Conservation (phyloP, 2,797 vertebrate species). For the Gobio occitaniae region DNA sequence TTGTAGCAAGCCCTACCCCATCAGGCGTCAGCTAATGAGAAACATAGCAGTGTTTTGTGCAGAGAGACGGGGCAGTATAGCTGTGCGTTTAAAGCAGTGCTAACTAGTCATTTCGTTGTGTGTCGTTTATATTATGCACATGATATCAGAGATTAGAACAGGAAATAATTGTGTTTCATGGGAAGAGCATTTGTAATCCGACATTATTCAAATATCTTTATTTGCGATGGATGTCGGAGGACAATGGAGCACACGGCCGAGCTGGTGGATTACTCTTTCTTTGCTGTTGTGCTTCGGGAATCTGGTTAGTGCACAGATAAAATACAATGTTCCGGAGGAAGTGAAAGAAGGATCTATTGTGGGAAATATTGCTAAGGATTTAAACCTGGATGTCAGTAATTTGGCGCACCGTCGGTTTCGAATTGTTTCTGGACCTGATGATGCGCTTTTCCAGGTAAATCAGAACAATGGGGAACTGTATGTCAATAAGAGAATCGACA, state of each 20-base stretch:
- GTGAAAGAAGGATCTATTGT: slow-evolving; percentile 74
- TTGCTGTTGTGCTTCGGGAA: slow-evolving; percentile 60
- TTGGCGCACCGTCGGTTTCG: slow-evolving; percentile 71
- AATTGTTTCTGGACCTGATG: slow-evolving; percentile 70
- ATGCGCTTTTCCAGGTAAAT: slow-evolving; percentile 70
- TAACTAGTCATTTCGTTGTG: not conserved
- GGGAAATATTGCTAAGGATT: slow-evolving; percentile 78
- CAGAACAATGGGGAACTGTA: slow-evolving; percentile 71
- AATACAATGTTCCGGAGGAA: slow-evolving; percentile 76
- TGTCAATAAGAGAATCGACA: slow-evolving; percentile 68
- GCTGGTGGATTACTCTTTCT: slow-evolving; percentile 30
- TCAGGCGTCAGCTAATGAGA: not conserved
- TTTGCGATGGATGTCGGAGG: slow-evolving; percentile 48
- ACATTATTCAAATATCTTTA: not conserved
- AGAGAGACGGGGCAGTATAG: not conserved
- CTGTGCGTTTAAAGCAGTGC: not conserved
- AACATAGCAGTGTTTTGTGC: slow-evolving; percentile 34
- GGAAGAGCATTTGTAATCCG: not conserved
- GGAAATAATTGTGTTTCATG: not conserved
- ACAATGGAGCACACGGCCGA: slow-evolving; percentile 12
- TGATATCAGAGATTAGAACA: not conserved
- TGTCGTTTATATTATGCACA: not conserved
- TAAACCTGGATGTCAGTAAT: slow-evolving; percentile 72
- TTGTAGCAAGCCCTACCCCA: not conserved
- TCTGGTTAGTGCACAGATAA: slow-evolving; percentile 65